Evolutionary conservation across 2,888 invertebrate genomes (phyloP), one percentile per base, ranked within the genome.

Genomic region (Chymomyza caudatula): DNA sequence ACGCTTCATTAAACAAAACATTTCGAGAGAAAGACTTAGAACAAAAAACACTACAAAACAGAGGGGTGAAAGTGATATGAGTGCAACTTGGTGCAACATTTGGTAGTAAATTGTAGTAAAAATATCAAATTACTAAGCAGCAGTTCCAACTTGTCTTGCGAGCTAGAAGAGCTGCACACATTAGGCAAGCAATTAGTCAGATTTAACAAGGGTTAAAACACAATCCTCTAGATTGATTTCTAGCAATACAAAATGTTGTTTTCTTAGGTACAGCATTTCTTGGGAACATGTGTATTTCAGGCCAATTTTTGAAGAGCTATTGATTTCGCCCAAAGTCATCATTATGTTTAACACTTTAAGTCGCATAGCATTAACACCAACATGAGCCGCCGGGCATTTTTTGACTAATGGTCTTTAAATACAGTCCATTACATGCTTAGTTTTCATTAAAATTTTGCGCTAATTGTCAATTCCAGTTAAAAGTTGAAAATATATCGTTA

Each of bases 1-100:
- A 77, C 84, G 80, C 85, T 80, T 85, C 80, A 80, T 85, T 80
- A 83, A 75, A 66, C 71, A 66, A 62, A 53, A 47, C 47, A 47
- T 47, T 47, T 47, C 19, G 47, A 17, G 5, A 47, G 5, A 47
- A 13, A 15, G 47, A 19, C 15, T 37, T 37, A 1, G n/a, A n/a
- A n/a, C n/a, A n/a, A n/a, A 37, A 37, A 37, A 8, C 13, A 17
- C 47, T n/a, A 47, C 47, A 17, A 43, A n/a, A 3, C 17, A 3
- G 1, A 8, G 19, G 17, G 47, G 47, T 17, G 47, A 17, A 47
- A 47, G 47, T 11, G 47, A 47, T 47, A 47, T 3, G 47, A 8
- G 11, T 37, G 19, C 47, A 11, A 47, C 47, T 37, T 11, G 29
- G 8, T 37, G 29, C 29, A 15, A 17, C 47, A 47, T 47, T 47